Conservation (phyloP, 2,113 vertebrate genomes). For the Smithornis capensis region DNA sequence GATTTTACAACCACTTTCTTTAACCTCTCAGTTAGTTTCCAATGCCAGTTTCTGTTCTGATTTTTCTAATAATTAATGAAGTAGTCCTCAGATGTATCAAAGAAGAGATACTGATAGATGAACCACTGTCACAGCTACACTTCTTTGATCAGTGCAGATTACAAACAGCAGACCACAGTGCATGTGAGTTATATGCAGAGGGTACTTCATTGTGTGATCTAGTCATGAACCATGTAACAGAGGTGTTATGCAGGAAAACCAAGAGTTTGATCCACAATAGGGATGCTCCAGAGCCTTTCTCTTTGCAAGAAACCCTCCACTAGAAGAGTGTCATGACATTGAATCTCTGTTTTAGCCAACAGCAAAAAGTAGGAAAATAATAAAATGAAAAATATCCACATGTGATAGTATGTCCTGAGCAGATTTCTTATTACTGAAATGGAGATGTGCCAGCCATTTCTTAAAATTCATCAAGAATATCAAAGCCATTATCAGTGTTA, state of each 20-base stretch:
- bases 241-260: background rate
- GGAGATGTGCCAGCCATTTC: background rate
- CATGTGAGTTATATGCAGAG: background rate
- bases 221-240: background rate
- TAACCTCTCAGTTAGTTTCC: background rate
- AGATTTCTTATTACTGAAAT: constrained; percentile 1
- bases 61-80: background rate
- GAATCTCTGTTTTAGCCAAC: background rate
- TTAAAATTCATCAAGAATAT: background rate
- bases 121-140: background rate
- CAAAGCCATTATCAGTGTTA: background rate
- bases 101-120: background rate
- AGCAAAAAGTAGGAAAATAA: background rate
- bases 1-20: background rate
- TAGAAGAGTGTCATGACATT: background rate
- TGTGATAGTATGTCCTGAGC: background rate
- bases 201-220: background rate
- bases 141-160: background rate
- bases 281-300: background rate
- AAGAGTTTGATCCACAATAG: background rate
- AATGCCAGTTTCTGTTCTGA: background rate
- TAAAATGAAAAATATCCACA: background rate
- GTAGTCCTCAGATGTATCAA: background rate
- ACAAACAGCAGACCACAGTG: background rate
- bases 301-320: background rate